These are phyloP conservation scores for Oscheius sp. DNA, from an alignment of 2,888 invertebrate species.

Conservation along the genomic window DNA sequence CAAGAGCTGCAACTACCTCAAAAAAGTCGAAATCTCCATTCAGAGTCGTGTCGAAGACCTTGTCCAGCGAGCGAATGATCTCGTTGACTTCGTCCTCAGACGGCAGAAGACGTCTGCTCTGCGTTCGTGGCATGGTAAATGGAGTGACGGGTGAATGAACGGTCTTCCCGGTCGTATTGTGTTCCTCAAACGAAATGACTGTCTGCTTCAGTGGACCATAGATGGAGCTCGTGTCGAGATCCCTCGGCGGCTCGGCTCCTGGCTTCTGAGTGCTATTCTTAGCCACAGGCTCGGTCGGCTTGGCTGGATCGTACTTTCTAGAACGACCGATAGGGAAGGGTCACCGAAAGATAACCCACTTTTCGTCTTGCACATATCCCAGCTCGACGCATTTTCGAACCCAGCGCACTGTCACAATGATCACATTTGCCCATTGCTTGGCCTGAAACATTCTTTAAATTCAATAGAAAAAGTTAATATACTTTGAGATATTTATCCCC, in stretches of 20 bases:
- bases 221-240: slow-evolving; percentile 34
- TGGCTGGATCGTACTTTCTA: slow-evolving; percentile 30
- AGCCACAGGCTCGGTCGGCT: neutral
- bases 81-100: neutral
- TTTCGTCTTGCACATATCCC: slow-evolving; percentile 51
- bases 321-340: neutral
- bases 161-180: slow-evolving; percentile 6
- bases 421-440: slow-evolving; percentile 58
- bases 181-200: slow-evolving; percentile 6
- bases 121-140: neutral
- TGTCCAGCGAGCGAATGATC: neutral
- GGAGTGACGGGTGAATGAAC: slow-evolving; percentile 4
- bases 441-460: slow-evolving; percentile 42
- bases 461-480: neutral
- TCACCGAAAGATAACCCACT: slow-evolving; percentile 33
- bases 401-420: slow-evolving; percentile 60
- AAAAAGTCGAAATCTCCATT: slow-evolving; percentile 42
- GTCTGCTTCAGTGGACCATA: slow-evolving; percentile 25
- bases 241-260: slow-evolving; percentile 12
- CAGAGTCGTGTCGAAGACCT: slow-evolving; percentile 2
- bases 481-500: slow-evolving; percentile 59
- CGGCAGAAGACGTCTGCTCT: slow-evolving; percentile 10
- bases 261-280: slow-evolving; percentile 30
- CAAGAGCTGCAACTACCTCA: slow-evolving; percentile 29
- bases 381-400: slow-evolving; percentile 52